phyloP scores from a whole-genome alignment of 1,140 invertebrate genomes.

The Drosophila murphyi region DNA sequence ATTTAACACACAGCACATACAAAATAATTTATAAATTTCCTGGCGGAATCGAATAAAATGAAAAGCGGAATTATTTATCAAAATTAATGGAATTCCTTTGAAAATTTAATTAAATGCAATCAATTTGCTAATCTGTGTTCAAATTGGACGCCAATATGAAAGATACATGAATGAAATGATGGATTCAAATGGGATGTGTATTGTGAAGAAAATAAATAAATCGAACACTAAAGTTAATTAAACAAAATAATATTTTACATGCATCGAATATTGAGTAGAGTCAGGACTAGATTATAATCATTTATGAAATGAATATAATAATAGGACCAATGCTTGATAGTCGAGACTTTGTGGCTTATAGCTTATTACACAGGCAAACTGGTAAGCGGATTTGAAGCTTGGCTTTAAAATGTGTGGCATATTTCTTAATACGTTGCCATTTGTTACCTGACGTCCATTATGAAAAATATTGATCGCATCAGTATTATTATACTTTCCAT shows the following conservation, averaged over 20 bases:
- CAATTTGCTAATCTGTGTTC: constrained; percentile 19
- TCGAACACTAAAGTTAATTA: background rate
- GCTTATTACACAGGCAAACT: background rate
- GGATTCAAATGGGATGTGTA: background rate
- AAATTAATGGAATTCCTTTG: constrained; percentile 27
- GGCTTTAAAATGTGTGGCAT: constrained; percentile 2
- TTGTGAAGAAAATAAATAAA: background rate
- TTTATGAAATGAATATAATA: too few species aligned
- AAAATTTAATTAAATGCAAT: constrained; percentile 18
- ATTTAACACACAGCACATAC: background rate
- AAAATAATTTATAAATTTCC: constrained; percentile 14
- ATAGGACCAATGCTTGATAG: too few species aligned
- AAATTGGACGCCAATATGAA: background rate
- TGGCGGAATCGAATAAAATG: constrained; percentile 14
- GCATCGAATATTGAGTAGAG: too few species aligned
- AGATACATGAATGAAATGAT: background rate
- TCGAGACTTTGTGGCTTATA: too few species aligned
- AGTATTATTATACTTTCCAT: constrained; percentile 7
- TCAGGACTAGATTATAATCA: too few species aligned
- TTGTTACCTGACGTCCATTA: constrained; percentile 35
- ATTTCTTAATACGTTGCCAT: constrained; percentile 13
- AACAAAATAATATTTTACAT: background rate
- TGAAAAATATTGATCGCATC: constrained; percentile 32
- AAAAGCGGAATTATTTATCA: constrained; percentile 25
- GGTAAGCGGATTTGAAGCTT: constrained; percentile 1